Evolutionary conservation across 2,797 vertebrate species (phyloP).

Genomic region (Ambastaia sidthimunki): DNA sequence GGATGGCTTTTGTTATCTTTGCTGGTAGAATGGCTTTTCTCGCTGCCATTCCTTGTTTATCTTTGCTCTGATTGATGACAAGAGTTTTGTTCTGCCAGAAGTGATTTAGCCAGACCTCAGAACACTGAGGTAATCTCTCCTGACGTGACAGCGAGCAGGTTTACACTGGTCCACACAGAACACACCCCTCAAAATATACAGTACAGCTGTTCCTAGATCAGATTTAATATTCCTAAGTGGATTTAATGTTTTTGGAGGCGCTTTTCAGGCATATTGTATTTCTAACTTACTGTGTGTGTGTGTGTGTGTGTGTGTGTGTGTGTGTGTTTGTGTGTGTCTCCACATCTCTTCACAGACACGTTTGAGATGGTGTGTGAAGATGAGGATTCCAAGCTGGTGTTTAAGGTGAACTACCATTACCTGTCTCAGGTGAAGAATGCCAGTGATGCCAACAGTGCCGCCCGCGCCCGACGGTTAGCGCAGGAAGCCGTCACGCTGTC

Average conservation of each 20-base stretch:
- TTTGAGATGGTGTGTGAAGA: constrained; percentile 99
- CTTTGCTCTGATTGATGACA: constrained; percentile 57
- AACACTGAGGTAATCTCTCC: constrained; percentile 63
- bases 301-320: background rate
- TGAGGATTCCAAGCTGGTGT: constrained; percentile 94
- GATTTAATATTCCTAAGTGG: background rate
- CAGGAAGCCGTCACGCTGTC: constrained; percentile 98
- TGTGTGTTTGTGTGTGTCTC: too few species aligned
- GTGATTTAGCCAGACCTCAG: constrained; percentile 61
- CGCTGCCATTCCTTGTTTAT: constrained; percentile 62
- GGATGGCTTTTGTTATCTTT: constrained; percentile 26
- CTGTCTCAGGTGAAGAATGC: constrained; percentile 99
- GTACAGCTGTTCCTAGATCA: too few species aligned
- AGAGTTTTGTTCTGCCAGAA: constrained; percentile 55
- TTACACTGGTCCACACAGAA: constrained; percentile 43
- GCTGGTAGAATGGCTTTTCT: constrained; percentile 42
- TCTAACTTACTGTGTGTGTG: background rate
- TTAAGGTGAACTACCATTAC: constrained; percentile 99
- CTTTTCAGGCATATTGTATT: background rate
- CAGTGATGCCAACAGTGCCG: constrained; percentile 94
- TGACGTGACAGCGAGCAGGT: constrained; percentile 64
- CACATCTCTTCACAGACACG: constrained; percentile 81
- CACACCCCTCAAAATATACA: background rate
- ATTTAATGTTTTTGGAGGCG: background rate
- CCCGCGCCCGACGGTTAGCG: constrained; percentile 92